Evolutionary conservation across 2,888 invertebrate species (phyloP).

Genomic region (Chalcosyrphus nemorum): DNA sequence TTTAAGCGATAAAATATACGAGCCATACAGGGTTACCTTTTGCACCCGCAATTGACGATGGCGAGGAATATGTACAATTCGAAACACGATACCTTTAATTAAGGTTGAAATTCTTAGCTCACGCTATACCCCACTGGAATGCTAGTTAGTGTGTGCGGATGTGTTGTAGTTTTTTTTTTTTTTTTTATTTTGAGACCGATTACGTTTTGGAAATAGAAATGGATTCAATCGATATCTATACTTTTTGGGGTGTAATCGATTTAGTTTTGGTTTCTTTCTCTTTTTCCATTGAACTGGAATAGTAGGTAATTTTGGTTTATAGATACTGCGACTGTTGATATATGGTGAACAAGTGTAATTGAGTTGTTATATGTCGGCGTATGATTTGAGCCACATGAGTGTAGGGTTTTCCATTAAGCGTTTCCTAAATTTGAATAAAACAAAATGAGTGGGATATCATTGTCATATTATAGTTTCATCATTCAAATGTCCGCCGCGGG

Average conservation of each 20-base stretch:
- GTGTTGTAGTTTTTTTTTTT: not conserved
- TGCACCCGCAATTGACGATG: conserved; percentile 2
- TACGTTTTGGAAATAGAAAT: conserved; percentile 1
- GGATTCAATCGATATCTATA: not conserved
- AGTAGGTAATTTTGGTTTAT: not conserved
- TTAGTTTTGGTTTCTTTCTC: no score
- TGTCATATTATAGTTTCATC: no score
- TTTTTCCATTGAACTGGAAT: not conserved
- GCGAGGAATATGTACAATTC: conserved; percentile 4
- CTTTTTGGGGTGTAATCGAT: conserved; percentile 2
- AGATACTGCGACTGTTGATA: not conserved
- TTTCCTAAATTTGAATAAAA: no score
- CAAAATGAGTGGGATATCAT: no score
- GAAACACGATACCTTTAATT: conserved; percentile 45
- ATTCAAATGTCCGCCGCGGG: no score
- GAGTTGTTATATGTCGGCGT: no score
- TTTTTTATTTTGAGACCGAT: not conserved
- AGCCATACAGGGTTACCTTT: not conserved
- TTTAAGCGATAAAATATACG: conserved; percentile 18
- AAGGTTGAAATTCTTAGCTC: conserved; percentile 23
- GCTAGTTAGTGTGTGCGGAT: no score
- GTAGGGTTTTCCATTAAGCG: no score
- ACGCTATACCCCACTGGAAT: conserved; percentile 4
- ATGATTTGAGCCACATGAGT: no score
- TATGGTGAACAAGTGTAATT: no score